Evolutionary conservation across 2,797 vertebrate genomes (phyloP), one percentile per base, ranked within the genome.

Genomic region (Taenioides sp.): DNA sequence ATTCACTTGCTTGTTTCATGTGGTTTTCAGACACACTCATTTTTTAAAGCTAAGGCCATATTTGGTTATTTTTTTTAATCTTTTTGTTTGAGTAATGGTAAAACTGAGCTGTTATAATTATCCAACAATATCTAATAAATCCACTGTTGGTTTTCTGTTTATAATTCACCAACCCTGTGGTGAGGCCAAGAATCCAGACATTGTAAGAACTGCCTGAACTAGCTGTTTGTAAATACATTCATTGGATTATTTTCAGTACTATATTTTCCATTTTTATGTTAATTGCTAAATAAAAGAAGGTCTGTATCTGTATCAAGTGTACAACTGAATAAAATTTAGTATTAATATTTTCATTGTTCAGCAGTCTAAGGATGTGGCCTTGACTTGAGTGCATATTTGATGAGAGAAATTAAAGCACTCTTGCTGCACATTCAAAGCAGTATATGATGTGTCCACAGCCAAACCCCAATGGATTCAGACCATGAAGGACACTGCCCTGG

Each of bases 401-500:
- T 77, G 70, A 75, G 73, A 67, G 69, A 58, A 75, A 74, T 74
- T 47, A 73, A 86, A 80, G 40, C 61, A 69, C 72, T 70, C 75
- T 70, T 62, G 49, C 23, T 62, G 74, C 59, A 69, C 64, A 86
- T 80, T 86, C 67, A 86, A 64, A 27, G 31, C 69, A 74, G 80
- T 71, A 7, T 85, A 63, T 86, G 87, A 40, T 90, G 43, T 81
- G 79, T 73, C 83, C 77, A 72, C 89, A 98, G 97, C 97, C 77
- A 97, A 96, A 78, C 97, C 97, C 76, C 96, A 98, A 86, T 99
- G 97, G 97, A 88, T 96, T 72, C 96, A 97, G 87, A 93, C 87
- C 49, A 94, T 97, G 91, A 92, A 92, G 82, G 95, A 98, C 75
- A 86, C 86, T 6, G 95, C 96, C 54, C 87, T 94, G 76, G 94